phyloP scores from a whole-genome alignment of 2,113 vertebrate species.

The Actinemys pallida region DNA sequence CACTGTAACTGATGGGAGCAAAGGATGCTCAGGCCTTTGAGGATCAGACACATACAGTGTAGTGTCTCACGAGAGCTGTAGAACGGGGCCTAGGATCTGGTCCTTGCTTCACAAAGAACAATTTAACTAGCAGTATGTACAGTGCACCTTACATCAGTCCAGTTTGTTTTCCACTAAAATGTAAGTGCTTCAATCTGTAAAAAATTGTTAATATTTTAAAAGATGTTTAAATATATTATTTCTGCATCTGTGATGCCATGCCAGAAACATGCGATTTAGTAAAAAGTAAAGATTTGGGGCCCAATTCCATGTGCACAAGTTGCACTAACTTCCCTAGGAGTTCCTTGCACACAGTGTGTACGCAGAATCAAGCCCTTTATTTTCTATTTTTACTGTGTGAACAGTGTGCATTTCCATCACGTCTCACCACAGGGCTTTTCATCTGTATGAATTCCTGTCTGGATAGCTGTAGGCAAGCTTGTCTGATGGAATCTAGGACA shows the following conservation, averaged over 20 bases:
- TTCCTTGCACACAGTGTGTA: not conserved
- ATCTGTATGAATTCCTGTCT: conserved; percentile 15
- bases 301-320: not conserved
- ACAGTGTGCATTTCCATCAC: not conserved
- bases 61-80: not conserved
- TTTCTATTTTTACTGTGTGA: not conserved
- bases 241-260: accelerated
- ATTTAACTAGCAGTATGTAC: not conserved
- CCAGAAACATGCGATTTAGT: not conserved
- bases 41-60: not conserved
- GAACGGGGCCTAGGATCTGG: no score
- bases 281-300: not conserved
- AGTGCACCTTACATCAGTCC: not conserved
- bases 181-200: not conserved
- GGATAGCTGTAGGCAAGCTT: conserved; percentile 7
- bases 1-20: not conserved
- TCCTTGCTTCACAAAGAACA: not conserved
- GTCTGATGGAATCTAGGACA: conserved; percentile 43
- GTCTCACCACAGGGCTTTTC: not conserved
- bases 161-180: not conserved
- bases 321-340: not conserved
- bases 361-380: not conserved
- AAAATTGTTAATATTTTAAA: not conserved
- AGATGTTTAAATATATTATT: not conserved
- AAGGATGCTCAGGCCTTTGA: not conserved